Evolutionary conservation across 2,888 invertebrate species (phyloP).

Genomic region (Sthenelais limicola): DNA sequence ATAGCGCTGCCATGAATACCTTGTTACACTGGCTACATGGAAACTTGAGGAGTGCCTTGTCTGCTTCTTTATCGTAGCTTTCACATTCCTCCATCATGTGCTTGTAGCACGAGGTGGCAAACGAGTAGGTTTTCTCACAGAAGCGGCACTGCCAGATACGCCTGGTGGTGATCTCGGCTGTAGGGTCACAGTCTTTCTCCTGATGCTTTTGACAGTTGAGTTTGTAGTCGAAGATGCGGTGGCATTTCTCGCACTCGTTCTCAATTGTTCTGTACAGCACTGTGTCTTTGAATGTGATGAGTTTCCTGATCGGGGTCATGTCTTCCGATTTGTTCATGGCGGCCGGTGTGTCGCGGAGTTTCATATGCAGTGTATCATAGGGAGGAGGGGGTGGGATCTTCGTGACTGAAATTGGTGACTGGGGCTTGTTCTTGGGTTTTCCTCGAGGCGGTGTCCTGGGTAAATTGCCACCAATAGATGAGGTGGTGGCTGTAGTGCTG

Average conservation of each 20-base stretch:
- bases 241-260: constrained; percentile 28
- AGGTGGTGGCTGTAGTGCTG: no score
- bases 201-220: constrained; percentile 38
- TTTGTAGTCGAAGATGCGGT: constrained; percentile 37
- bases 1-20: constrained; percentile 35
- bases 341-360: constrained; percentile 36
- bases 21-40: constrained; percentile 38
- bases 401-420: constrained; percentile 22
- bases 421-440: constrained; percentile 29
- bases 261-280: constrained; percentile 36
- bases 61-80: constrained; percentile 21
- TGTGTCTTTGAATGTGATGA: constrained; percentile 39
- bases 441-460: constrained; percentile 12
- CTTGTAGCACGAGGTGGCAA: constrained; percentile 16
- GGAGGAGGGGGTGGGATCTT: constrained; percentile 32
- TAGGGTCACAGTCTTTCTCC: constrained; percentile 21
- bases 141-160: constrained; percentile 25
- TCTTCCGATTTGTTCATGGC: constrained; percentile 1
- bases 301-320: constrained; percentile 30
- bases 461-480: no score
- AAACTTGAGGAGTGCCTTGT: constrained; percentile 31
- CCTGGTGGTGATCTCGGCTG: constrained; percentile 12
- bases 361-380: constrained; percentile 31
- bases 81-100: constrained; percentile 37
- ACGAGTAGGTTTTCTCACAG: constrained; percentile 16